Percentiles rank a stretch among this genome's conserved stretches.
Conservation (phyloP, 2,888 invertebrate species). For the Melitaea athalia region DNA sequence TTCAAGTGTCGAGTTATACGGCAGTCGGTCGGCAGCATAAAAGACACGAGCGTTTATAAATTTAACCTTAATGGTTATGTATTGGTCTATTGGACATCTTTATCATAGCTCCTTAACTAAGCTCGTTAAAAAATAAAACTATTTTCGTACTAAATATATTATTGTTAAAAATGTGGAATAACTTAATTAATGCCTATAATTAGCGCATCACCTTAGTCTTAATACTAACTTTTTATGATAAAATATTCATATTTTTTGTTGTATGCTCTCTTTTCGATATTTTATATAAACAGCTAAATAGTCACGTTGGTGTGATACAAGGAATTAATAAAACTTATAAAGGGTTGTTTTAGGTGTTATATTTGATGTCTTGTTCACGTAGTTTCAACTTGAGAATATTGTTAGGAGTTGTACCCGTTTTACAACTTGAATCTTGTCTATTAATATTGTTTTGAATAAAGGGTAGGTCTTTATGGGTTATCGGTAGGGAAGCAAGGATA, state of each 20-base stretch:
- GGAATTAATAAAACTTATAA: constrained; percentile 53
- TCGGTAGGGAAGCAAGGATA: constrained; percentile 29
- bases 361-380: constrained; percentile 62
- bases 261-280: background rate
- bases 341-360: constrained; percentile 49
- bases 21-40: no score
- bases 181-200: no score
- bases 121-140: no score
- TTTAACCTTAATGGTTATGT: no score
- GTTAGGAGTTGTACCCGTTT: constrained; percentile 51
- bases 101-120: no score
- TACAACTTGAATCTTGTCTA: constrained; percentile 48
- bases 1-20: no score
- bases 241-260: background rate
- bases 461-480: constrained; percentile 30
- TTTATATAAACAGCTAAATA: background rate
- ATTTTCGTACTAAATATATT: no score
- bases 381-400: constrained; percentile 54
- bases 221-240: no score
- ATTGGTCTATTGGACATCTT: no score
- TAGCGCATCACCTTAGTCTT: no score
- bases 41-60: no score
- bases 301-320: constrained; percentile 49
- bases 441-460: constrained; percentile 42
- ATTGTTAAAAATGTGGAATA: no score